A percentile compares a stretch with the other conserved stretches of the same genome.
phyloP scores from a whole-genome alignment of 1,140 invertebrate genomes.

The Dendroctonus valens region DNA sequence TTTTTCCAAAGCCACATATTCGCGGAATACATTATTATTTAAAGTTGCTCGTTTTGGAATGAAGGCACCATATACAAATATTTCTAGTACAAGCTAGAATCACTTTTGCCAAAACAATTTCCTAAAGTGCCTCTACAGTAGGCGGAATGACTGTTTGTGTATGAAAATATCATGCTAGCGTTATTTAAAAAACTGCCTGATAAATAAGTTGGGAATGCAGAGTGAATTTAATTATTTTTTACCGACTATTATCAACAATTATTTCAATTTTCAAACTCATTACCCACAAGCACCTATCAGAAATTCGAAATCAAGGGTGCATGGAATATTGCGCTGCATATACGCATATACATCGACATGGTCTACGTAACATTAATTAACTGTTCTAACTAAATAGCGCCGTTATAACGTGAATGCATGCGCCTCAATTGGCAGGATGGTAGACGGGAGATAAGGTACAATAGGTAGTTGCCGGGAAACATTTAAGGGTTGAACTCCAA shows the following conservation, averaged over 20 bases:
- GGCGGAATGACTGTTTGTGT: no score
- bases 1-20: no score
- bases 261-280: conserved; percentile 30
- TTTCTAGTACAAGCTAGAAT: no score
- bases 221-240: no score
- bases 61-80: no score
- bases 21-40: no score
- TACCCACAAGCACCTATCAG: conserved; percentile 30
- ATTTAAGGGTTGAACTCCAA: conserved; percentile 35
- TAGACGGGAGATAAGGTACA: conserved; percentile 34
- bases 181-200: no score
- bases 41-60: no score
- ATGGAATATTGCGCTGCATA: conserved; percentile 32
- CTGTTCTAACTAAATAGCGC: conserved; percentile 36
- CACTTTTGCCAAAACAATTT: no score
- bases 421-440: conserved; percentile 36
- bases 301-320: conserved; percentile 31
- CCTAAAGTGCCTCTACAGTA: no score
- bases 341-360: conserved; percentile 29
- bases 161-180: no score
- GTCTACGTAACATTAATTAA: conserved; percentile 37
- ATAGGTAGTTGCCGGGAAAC: conserved; percentile 32
- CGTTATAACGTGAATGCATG: conserved; percentile 32
- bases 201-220: no score
- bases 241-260: neutral